These are phyloP conservation scores for Perithous albicinctus DNA, from an alignment of 2,888 invertebrate species.

Conservation along the genomic window DNA sequence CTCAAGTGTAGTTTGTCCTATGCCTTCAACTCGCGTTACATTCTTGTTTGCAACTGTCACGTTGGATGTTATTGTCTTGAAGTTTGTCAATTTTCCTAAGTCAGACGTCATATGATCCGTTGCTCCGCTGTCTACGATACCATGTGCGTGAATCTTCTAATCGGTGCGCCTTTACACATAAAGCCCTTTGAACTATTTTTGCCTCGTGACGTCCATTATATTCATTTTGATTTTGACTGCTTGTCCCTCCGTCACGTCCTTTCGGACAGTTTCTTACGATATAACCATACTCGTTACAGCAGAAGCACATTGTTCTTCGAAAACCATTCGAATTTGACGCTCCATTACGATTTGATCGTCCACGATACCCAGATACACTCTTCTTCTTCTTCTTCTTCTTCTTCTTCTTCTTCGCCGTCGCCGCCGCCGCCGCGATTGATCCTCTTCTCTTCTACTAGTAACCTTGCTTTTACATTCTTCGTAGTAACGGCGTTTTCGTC, in stretches of 20 bases:
- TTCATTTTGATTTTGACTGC: neutral
- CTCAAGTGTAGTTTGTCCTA: slow-evolving; percentile 1
- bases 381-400: neutral
- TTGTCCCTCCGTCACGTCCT: neutral
- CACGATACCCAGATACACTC: too few species aligned
- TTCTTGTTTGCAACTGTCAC: slow-evolving; percentile 14
- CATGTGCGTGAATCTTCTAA: slow-evolving; percentile 6
- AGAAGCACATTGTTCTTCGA: neutral
- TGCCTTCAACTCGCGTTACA: slow-evolving; percentile 4
- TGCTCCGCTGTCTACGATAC: slow-evolving; percentile 16
- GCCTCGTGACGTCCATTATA: slow-evolving; percentile 1
- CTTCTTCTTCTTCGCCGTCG: slow-evolving; percentile 13
- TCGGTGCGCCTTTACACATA: neutral
- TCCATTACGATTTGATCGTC: neutral
- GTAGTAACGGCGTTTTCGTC: slow-evolving; percentile 26
- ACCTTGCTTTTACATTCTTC: slow-evolving; percentile 15
- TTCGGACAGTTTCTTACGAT: slow-evolving; percentile 1
- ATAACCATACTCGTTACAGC: slow-evolving; percentile 5
- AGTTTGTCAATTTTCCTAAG: neutral
- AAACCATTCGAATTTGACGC: neutral
- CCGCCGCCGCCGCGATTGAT: neutral
- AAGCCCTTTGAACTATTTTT: slow-evolving; percentile 8
- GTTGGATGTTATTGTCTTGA: slow-evolving; percentile 1
- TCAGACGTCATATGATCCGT: slow-evolving; percentile 18
- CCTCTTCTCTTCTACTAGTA: slow-evolving; percentile 25